Evolutionary conservation across 2,113 vertebrate genomes (phyloP).

Genomic region (Chunga burmeisteri): DNA sequence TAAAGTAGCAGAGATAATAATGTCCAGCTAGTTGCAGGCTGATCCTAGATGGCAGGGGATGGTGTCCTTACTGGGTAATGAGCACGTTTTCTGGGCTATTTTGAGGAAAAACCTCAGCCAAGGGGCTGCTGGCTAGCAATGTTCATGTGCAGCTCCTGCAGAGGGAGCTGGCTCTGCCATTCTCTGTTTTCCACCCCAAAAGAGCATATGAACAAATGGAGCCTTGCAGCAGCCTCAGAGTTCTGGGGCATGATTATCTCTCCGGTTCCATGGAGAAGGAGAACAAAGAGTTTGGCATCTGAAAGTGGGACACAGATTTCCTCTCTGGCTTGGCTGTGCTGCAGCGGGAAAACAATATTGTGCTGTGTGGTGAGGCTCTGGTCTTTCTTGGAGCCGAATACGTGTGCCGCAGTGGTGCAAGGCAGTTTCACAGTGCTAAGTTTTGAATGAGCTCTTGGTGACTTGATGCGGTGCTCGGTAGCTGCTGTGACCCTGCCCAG

Average conservation of each 20-base stretch:
- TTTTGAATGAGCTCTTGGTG: not conserved
- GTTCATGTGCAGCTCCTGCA: not conserved
- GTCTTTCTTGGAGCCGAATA: not conserved
- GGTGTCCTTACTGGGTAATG: not conserved
- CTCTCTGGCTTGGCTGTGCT: not conserved
- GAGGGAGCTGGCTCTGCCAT: not conserved
- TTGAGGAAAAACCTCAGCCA: not conserved
- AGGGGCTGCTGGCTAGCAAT: not conserved
- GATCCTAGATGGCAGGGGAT: not conserved
- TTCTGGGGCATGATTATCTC: not conserved
- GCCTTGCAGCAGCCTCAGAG: not conserved
- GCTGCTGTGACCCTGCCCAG: not conserved
- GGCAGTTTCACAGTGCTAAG: not conserved
- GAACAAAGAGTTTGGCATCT: slow-evolving; percentile 1
- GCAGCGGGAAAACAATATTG: not conserved
- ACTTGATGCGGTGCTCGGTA: not conserved
- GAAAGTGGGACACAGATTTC: not conserved
- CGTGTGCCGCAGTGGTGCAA: fast-evolving
- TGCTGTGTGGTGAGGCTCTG: not conserved
- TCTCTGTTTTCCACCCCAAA: not conserved
- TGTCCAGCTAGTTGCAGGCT: not conserved
- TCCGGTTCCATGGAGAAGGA: not conserved
- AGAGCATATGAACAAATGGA: not conserved
- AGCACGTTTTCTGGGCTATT: not conserved
- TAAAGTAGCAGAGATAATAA: not conserved